These are phyloP conservation scores for Aurelia coerulea DNA, from an alignment of 30 jellyfish, hydroid and myxozoan species.

Conservation along the genomic window DNA sequence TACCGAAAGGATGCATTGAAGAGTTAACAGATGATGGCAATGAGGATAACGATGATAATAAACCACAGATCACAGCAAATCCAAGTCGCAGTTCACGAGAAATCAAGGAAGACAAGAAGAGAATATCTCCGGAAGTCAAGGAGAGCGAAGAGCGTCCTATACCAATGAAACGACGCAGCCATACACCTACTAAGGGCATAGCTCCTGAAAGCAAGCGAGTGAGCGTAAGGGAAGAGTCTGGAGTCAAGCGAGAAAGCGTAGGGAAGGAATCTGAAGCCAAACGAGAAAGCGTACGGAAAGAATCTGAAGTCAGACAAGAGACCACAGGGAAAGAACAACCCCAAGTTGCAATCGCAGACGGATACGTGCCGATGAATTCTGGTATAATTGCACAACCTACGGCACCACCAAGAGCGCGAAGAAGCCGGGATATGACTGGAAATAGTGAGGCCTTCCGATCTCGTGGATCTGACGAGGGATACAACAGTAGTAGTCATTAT, in stretches of 20 bases:
- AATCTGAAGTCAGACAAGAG: neutral
- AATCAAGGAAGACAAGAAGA: conserved; percentile 1
- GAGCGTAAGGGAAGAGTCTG: too few species aligned
- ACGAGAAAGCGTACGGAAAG: too few species aligned
- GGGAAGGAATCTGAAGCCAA: too few species aligned
- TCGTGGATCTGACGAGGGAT: conserved; percentile 91
- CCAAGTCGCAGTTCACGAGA: conserved; percentile 12
- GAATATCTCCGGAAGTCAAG: neutral
- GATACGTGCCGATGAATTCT: conserved; percentile 18
- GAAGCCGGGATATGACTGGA: conserved; percentile 35
- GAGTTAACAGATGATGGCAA: conserved; percentile 50
- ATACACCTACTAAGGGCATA: neutral
- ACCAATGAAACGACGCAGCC: neutral
- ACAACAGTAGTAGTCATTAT: conserved; percentile 90
- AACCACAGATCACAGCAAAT: neutral
- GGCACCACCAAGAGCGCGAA: conserved; percentile 58
- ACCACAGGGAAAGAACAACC: neutral
- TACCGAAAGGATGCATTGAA: conserved; percentile 64
- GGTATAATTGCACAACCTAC: conserved; percentile 16
- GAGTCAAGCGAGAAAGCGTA: too few species aligned
- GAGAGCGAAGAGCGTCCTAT: neutral
- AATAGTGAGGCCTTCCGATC: conserved; percentile 49
- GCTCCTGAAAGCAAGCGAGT: too few species aligned
- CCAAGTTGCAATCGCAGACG: conserved; percentile 12
- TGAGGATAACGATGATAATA: conserved; percentile 19